phyloP scores from a whole-genome alignment of 2,113 vertebrate species.

The Tapirus terrestris region DNA sequence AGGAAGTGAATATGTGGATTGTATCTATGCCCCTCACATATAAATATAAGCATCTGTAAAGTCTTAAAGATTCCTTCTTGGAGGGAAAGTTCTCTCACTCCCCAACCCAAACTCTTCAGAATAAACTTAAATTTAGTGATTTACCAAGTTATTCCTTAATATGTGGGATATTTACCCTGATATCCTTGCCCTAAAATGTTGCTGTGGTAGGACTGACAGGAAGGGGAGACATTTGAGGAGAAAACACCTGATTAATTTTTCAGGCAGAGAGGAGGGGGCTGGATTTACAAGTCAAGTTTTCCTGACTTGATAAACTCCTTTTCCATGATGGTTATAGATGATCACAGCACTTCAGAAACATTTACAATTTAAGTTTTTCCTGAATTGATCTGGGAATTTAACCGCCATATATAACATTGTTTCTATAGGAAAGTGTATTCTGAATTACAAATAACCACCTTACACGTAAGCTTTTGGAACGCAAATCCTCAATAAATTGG shows the following conservation, averaged over 20 bases:
- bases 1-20: not conserved
- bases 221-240: not conserved
- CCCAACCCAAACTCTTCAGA: not conserved
- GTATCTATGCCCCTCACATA: not conserved
- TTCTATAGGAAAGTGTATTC: not conserved
- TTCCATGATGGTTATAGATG: not conserved
- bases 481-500: not conserved
- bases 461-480: not conserved
- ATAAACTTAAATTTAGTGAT: not conserved
- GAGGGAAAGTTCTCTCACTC: not conserved
- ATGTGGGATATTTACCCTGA: not conserved
- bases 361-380: not conserved
- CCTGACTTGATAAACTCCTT: not conserved
- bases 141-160: not conserved
- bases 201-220: not conserved
- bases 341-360: not conserved
- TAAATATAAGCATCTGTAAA: not conserved
- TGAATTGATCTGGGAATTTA: not conserved
- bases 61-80: not conserved
- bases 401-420: not conserved
- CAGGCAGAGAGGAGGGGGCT: not conserved
- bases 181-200: not conserved
- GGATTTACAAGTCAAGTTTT: not conserved
- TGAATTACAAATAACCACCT: conserved; percentile 2
- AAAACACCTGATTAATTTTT: not conserved